Conservation (phyloP, 2,113 vertebrate species). For the Gopherus evgoodei region DNA sequence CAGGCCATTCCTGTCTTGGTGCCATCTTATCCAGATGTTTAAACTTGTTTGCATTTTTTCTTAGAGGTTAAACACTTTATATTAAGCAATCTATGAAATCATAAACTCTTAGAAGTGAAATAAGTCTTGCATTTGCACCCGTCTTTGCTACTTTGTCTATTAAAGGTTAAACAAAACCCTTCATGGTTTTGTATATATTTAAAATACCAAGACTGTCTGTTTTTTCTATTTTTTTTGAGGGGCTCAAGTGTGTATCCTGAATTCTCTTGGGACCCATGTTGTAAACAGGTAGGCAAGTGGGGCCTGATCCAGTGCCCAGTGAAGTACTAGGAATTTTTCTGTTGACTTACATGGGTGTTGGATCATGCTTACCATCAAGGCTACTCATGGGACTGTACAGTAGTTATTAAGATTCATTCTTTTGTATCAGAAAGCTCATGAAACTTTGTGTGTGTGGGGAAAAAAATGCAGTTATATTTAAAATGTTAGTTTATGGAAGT, state of each 20-base stretch:
- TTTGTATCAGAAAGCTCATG: neutral
- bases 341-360: no score
- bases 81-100: no score
- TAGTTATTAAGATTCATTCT: neutral
- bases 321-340: no score
- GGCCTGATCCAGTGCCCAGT: no score
- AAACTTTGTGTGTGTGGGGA: neutral
- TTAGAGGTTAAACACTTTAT: neutral
- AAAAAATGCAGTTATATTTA: no score
- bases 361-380: no score
- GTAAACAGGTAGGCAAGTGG: no score
- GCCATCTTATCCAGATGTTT: neutral
- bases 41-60: neutral
- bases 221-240: neutral
- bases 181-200: neutral
- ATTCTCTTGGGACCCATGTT: neutral
- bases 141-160: neutral
- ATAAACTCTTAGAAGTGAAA: no score
- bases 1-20: neutral
- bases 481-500: neutral
- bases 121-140: neutral
- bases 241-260: neutral
- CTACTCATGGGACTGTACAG: no score
- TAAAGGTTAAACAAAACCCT: neutral
- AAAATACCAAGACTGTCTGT: neutral